Percentiles rank a stretch among this genome's conserved stretches.
Evolutionary conservation across 1,140 invertebrate species (phyloP).

Genomic region (Ectropis grisescens): DNA sequence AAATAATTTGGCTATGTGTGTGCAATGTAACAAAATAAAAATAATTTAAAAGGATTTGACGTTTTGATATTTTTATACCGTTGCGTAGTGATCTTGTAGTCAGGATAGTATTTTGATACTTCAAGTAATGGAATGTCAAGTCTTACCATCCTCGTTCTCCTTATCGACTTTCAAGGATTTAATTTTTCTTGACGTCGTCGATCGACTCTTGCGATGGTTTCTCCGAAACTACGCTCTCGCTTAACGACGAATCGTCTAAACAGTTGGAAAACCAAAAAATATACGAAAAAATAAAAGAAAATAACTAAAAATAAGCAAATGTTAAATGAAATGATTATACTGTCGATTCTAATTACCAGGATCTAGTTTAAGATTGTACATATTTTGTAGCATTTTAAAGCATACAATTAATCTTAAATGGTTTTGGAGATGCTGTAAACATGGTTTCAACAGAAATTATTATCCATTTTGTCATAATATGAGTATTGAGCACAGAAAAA

Average conservation of each 20-base stretch:
- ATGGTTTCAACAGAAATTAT: too few relatives aligned
- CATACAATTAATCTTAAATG: too few relatives aligned
- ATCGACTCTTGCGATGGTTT: constrained; percentile 48
- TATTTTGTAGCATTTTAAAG: too few relatives aligned
- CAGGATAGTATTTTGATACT: too few relatives aligned
- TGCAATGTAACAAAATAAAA: not conserved
- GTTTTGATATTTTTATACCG: too few relatives aligned
- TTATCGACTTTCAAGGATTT: constrained; percentile 59
- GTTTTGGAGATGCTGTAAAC: too few relatives aligned
- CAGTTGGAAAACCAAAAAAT: constrained; percentile 18
- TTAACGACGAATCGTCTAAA: constrained; percentile 33
- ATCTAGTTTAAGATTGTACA: too few relatives aligned
- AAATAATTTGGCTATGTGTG: not conserved
- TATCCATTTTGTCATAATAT: too few relatives aligned
- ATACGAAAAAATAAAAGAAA: constrained; percentile 20
- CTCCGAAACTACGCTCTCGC: constrained; percentile 34
- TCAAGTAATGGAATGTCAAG: constrained; percentile 2
- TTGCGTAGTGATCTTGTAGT: too few relatives aligned
- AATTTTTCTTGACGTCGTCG: constrained; percentile 55
- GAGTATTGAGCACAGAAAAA: too few relatives aligned
- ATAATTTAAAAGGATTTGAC: not conserved
- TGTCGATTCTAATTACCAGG: not conserved
- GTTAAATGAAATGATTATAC: constrained; percentile 5
- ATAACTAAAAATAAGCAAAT: constrained; percentile 12
- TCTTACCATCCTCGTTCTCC: constrained; percentile 64